phyloP scores from a whole-genome alignment of 1,140 invertebrate genomes.

The Sarcophaga bullata region DNA sequence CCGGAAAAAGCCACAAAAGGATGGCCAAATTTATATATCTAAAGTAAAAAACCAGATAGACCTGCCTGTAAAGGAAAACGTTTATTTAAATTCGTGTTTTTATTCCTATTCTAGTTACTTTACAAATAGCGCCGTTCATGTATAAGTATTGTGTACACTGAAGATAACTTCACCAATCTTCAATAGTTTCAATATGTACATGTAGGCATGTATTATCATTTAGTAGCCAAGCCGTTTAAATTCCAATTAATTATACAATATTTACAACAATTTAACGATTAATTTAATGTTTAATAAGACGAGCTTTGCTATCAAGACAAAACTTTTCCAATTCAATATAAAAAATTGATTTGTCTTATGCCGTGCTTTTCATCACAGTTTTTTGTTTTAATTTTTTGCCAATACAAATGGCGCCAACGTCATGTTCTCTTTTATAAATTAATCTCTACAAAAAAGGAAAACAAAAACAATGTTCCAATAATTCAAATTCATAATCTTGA shows the following conservation, averaged over 20 bases:
- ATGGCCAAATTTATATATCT: too few relatives aligned
- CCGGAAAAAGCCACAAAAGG: too few relatives aligned
- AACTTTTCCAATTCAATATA: background rate
- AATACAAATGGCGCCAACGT: background rate
- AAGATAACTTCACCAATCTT: too few relatives aligned
- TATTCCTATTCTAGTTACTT: too few relatives aligned
- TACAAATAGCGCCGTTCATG: too few relatives aligned
- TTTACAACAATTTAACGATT: background rate
- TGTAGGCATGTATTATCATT: background rate
- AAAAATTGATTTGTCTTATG: background rate
- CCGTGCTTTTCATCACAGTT: background rate
- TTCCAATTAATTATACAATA: background rate
- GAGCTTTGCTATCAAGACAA: background rate
- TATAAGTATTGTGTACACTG: too few relatives aligned
- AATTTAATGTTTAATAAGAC: background rate
- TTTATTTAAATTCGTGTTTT: too few relatives aligned
- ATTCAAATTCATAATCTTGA: slow-evolving; percentile 24
- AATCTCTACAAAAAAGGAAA: background rate
- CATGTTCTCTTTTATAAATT: background rate
- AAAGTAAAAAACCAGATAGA: too few relatives aligned
- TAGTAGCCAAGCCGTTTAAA: background rate
- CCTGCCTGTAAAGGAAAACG: too few relatives aligned
- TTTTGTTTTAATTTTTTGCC: background rate
- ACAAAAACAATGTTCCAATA: slow-evolving; percentile 21
- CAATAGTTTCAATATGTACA: too few relatives aligned